These are phyloP conservation scores for Dysdera silvatica DNA, from an alignment of 1,140 invertebrate species.

Conservation along the genomic window DNA sequence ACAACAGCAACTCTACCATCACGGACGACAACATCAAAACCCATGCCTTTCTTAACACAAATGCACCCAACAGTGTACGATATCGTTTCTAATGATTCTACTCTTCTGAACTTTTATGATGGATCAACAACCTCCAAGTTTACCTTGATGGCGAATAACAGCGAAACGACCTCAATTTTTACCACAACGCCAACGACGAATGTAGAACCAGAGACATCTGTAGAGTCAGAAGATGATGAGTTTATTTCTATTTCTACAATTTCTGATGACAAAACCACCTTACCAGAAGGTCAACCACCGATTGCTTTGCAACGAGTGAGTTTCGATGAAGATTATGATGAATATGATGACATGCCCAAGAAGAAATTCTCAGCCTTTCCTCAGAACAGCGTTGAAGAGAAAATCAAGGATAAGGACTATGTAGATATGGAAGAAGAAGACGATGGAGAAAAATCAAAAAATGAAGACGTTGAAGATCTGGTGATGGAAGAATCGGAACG, in stretches of 20 bases:
- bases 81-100: too few relatives aligned
- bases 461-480: neutral
- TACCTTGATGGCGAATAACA: too few relatives aligned
- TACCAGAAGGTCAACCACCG: too few relatives aligned
- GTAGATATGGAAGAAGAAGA: slow-evolving; percentile 1
- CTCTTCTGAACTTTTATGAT: too few relatives aligned
- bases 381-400: slow-evolving; percentile 23
- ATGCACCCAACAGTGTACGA: too few relatives aligned
- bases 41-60: neutral
- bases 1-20: slow-evolving; percentile 30
- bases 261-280: too few relatives aligned
- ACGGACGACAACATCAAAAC: neutral
- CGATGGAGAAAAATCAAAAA: neutral
- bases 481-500: neutral
- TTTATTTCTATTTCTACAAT: too few relatives aligned
- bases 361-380: neutral
- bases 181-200: neutral
- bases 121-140: too few relatives aligned
- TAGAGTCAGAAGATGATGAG: too few relatives aligned
- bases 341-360: slow-evolving; percentile 8
- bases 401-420: slow-evolving; percentile 4
- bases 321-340: slow-evolving; percentile 5
- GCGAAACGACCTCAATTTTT: too few relatives aligned
- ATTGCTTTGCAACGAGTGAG: slow-evolving; percentile 19
- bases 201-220: neutral